Evolutionary conservation across 2,797 vertebrate genomes (phyloP), one percentile per base, ranked within the genome.

Genomic region (Tenualosa ilisha): DNA sequence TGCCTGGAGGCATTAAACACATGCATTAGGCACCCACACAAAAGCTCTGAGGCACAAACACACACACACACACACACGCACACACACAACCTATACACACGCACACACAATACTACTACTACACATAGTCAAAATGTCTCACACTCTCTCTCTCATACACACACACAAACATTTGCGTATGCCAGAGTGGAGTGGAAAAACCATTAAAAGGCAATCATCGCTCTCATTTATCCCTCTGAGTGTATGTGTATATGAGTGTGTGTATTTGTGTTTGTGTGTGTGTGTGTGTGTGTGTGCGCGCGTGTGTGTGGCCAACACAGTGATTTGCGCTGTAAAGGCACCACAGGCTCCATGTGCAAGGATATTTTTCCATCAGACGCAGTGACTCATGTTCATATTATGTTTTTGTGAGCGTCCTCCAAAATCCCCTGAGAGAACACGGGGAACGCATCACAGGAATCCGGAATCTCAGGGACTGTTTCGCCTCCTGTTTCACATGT

Each of bases 261-360:
- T 50, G 81, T 5, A 46, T 40, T 72, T 81, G 81, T 4, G 82
- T 3, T 17, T 85, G 81, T 85, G 81, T 40, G 79, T 82, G 84
- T 65, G 68, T 88, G 50, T 54, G 50, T 54, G 50, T 40, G 83
- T 11, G 49, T 4, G 6, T 56, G 65, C 37, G 50, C 37, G 50
- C 54, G 50, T 54, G 50, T 40, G 83, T 11, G 49, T 4, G 6
- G n/a, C 31, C 40, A 86, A 84, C 85, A 84, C 11, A 54, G 87
- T 86, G 63, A 68, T 88, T 91, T 75, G 68, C 8, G 37, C 31
- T 11, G 31, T 75, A 40, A 40, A 75, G 68, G 68, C 31, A 40
- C 37, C 68, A 17, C 13, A 43, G 56, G 68, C 68, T 75, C 68
- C 68, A 75, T 75, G 68, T 37, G 31, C 31, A 26, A 75, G 68